phyloP scores from a whole-genome alignment of 2,113 vertebrate genomes.

The Erpornis zantholeuca region DNA sequence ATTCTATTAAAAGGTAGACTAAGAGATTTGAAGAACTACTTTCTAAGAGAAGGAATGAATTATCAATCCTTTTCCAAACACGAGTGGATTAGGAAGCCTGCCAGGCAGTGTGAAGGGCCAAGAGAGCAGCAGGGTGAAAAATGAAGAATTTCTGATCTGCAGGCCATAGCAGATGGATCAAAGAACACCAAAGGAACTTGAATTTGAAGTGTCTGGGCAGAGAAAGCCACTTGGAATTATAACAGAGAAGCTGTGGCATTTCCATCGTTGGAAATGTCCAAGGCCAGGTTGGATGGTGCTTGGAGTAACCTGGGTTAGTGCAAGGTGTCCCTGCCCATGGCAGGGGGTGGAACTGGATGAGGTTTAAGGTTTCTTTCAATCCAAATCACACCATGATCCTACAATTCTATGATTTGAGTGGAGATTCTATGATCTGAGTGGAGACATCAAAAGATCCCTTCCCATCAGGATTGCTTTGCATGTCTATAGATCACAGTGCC shows the following conservation, averaged over 20 bases:
- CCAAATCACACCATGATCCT: rapidly evolving
- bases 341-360: not conserved
- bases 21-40: constrained; percentile 36
- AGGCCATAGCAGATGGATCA: rapidly evolving
- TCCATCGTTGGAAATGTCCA: not conserved
- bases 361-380: not conserved
- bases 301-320: not conserved
- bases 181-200: not conserved
- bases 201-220: not conserved
- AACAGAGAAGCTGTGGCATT: not conserved
- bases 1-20: constrained; percentile 41
- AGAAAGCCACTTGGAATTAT: not conserved
- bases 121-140: not conserved
- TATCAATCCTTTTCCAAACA: constrained; percentile 30
- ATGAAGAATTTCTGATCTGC: not conserved
- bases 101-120: not conserved
- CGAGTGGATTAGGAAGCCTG: not conserved
- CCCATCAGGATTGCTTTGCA: not conserved
- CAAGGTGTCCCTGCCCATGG: not conserved
- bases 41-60: not conserved
- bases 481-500: not conserved
- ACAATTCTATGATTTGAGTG: rapidly evolving
- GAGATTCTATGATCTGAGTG: not conserved
- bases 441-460: not conserved
- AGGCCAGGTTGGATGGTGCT: rapidly evolving